Conservation (phyloP, 2,888 invertebrate species). For the Drosophila subquinaria region DNA sequence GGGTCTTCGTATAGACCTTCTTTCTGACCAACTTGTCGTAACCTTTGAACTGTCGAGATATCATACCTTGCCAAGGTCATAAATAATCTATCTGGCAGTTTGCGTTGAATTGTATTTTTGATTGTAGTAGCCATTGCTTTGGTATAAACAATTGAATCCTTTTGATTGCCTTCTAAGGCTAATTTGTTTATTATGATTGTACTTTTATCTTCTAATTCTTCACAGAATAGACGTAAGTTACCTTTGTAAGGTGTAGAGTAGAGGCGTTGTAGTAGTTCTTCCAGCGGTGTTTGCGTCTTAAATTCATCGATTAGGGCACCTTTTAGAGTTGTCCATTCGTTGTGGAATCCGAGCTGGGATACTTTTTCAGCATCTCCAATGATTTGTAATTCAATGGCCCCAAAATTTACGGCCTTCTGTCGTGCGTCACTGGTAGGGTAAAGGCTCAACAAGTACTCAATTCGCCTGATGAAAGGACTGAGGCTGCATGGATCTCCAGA, state of each 20-base stretch:
- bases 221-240: slow-evolving; percentile 15
- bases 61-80: no score
- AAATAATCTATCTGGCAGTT: no score
- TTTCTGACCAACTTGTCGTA: no score
- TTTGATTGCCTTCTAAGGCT: slow-evolving; percentile 5
- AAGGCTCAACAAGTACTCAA: slow-evolving; percentile 7
- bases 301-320: no score
- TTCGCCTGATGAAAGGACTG: no score
- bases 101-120: no score
- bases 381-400: slow-evolving; percentile 12
- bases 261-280: no score
- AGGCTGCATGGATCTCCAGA: neutral
- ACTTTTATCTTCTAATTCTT: no score
- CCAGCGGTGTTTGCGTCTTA: no score
- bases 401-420: slow-evolving; percentile 14
- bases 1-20: no score
- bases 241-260: slow-evolving; percentile 7
- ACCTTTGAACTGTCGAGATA: no score
- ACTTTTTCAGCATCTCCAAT: slow-evolving; percentile 6
- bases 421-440: neutral
- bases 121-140: slow-evolving; percentile 12
- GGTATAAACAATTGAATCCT: slow-evolving; percentile 12
- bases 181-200: slow-evolving; percentile 14
- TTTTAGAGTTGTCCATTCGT: no score
- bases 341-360: slow-evolving; percentile 3